Percentiles rank a stretch among this genome's conserved stretches.
Conservation (phyloP, 2,113 vertebrate genomes). For the Rattus rattus region DNA sequence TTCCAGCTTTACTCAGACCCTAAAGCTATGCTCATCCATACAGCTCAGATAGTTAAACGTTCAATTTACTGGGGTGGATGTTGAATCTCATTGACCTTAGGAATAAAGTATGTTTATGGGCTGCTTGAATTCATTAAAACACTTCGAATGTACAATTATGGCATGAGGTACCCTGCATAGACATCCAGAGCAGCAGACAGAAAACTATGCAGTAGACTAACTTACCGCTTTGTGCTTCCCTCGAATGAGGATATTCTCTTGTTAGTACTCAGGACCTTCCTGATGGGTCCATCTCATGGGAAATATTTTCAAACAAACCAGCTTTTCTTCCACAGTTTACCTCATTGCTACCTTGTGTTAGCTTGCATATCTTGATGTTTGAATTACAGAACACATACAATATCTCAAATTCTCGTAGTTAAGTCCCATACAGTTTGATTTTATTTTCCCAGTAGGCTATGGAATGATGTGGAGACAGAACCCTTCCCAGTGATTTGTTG, state of each 20-base stretch:
- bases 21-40: background rate
- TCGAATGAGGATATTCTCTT: background rate
- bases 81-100: background rate
- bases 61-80: background rate
- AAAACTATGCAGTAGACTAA: background rate
- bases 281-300: background rate
- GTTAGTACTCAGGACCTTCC: background rate
- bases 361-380: background rate
- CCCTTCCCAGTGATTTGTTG: background rate
- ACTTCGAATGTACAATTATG: background rate
- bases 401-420: background rate
- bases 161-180: background rate
- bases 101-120: background rate
- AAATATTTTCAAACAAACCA: background rate
- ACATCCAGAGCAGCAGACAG: background rate
- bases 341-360: background rate
- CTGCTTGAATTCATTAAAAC: background rate
- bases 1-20: background rate
- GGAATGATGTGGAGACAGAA: too few species aligned
- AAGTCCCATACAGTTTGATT: background rate
- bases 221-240: background rate
- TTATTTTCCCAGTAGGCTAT: background rate
- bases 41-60: background rate
- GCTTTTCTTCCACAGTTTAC: background rate
- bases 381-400: background rate